Percentiles rank a stretch among this genome's conserved stretches.
These are phyloP conservation scores for Halcyon senegalensis DNA, from an alignment of 2,113 vertebrate genomes.

Conservation along the genomic window DNA sequence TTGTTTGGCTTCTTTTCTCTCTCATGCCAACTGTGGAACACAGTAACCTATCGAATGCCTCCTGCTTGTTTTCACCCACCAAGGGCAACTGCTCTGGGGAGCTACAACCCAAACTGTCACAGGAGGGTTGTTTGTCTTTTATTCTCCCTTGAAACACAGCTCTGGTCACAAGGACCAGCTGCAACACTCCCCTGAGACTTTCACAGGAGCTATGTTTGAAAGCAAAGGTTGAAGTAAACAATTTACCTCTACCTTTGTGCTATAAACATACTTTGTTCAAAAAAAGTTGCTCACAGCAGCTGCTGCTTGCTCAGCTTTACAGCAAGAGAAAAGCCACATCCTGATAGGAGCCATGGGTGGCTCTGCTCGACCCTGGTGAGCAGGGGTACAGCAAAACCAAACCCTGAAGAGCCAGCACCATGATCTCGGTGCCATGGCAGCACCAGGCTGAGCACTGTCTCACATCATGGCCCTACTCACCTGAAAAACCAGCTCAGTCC, in stretches of 20 bases:
- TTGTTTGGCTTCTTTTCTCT: neutral
- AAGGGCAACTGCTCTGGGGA: neutral
- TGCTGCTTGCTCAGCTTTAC: neutral
- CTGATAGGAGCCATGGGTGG: neutral
- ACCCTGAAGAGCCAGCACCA: neutral
- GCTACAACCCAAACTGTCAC: neutral
- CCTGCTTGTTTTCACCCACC: neutral
- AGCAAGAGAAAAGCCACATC: slow-evolving; percentile 27
- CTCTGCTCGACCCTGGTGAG: neutral
- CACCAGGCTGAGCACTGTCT: neutral
- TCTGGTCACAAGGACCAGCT: neutral
- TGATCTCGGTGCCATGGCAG: rapidly evolving
- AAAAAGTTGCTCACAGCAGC: neutral
- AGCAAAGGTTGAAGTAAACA: neutral
- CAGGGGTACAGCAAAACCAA: neutral
- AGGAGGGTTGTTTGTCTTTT: neutral
- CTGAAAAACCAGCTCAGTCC: slow-evolving; percentile 28
- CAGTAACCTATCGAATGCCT: neutral
- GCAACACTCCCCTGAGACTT: rapidly evolving
- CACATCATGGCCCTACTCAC: slow-evolving; percentile 1
- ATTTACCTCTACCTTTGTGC: neutral
- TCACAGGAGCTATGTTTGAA: neutral
- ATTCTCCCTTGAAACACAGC: neutral
- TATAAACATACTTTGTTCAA: neutral
- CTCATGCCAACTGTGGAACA: neutral